Evolutionary conservation across 2,113 vertebrate genomes (phyloP), one percentile per base, ranked within the genome.

Genomic region (Heteronetta atricapilla): DNA sequence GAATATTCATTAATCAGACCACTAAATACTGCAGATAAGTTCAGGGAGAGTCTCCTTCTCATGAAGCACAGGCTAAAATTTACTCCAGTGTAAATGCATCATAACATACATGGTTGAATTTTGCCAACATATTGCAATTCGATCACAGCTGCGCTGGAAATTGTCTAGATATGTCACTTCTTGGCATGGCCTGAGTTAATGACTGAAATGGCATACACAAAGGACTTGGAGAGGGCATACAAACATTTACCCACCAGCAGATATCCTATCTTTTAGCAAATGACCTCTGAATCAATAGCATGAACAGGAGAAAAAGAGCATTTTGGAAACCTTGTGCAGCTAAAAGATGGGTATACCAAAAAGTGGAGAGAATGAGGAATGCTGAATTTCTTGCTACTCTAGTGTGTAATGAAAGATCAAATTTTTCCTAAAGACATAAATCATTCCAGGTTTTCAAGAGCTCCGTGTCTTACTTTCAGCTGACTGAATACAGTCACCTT

Each of bases 401-500:
- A 55, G 15, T 34, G 17, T 67, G 14, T 13, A 70, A 42, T 50
- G n/a, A 15, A 83, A 68, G 66, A 52, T 25, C 3, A 70, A 8
- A 3, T 76, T 58, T 82, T 67, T 72, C 28, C 33, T 13, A 10
- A 89, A 70, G 55, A 85, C 19, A 69, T 62, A 21, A 67, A 88
- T 88, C 48, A 95, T 95, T 38, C 8, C 36, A 84, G 42, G 67
- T 86, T 93, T 81, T 55, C 80, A 96, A 84, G 29, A 94, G 55
- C 22, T 86, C 77, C 31, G 36, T 38, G 64, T 93, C 88, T 52
- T 50, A 60, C 48, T 84, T 13, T 94, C 46, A 50, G n/a, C 53
- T 94, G 92, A 90, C n/a, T 85, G 58, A 62, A 89, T 59, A 36
- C 72, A 91, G 77, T 94, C 83, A 97, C 83, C 85, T 97, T 94